A percentile compares a stretch with the other conserved stretches of the same genome.
These are phyloP conservation scores for Sisor rabdophorus DNA, from an alignment of 2,113 vertebrate species.

Conservation along the genomic window DNA sequence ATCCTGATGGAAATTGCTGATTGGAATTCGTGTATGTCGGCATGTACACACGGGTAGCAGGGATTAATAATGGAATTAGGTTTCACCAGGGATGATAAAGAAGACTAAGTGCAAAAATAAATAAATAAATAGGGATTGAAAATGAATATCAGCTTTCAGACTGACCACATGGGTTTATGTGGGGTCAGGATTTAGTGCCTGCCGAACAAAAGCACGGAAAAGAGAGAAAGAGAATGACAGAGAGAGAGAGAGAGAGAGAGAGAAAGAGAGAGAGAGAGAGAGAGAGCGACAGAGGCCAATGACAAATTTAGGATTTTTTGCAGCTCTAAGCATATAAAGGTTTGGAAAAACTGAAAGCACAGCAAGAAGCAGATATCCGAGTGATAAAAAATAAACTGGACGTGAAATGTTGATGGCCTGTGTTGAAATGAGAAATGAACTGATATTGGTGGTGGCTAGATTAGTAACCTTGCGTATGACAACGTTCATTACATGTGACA, in stretches of 20 bases:
- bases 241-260: not conserved
- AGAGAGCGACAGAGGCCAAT: slow-evolving; percentile 53
- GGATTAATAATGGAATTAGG: not conserved
- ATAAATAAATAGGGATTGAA: not conserved
- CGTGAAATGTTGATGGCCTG: not conserved
- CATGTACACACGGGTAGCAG: not conserved
- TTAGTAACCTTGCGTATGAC: not conserved
- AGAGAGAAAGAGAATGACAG: not conserved
- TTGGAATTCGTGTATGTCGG: not conserved
- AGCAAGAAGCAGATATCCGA: not conserved
- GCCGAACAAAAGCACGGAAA: not conserved
- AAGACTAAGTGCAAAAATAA: not conserved
- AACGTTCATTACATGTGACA: not conserved
- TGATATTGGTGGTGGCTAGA: not conserved
- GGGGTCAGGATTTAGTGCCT: not conserved
- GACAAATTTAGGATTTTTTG: slow-evolving; percentile 74
- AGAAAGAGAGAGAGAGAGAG: slow-evolving; percentile 16
- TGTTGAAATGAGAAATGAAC: slow-evolving; percentile 9
- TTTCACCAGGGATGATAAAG: slow-evolving; percentile 5
- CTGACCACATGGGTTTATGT: not conserved
- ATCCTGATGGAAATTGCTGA: no score
- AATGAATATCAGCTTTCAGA: not conserved
- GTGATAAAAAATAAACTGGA: not conserved
- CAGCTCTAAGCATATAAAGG: slow-evolving; percentile 75
- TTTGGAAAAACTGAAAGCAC: slow-evolving; percentile 20